Conservation (phyloP, 2,797 vertebrate genomes). For the Alauda arvensis region DNA sequence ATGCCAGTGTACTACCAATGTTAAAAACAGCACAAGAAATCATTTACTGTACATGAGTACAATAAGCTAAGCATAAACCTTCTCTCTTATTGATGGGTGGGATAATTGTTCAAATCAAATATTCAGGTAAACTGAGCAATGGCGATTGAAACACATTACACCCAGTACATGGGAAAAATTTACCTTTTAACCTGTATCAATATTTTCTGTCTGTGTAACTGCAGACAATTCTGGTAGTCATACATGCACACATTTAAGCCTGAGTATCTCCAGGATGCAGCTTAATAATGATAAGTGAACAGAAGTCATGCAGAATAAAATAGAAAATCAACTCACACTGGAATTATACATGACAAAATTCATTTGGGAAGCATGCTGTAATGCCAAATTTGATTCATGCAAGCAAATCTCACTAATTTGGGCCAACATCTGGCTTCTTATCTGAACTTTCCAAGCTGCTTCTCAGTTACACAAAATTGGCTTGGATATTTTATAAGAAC, state of each 20-base stretch:
- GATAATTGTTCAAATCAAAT: neutral
- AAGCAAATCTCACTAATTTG: neutral
- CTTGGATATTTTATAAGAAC: neutral
- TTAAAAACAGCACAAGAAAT: neutral
- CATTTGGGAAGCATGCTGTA: neutral
- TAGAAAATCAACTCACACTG: neutral
- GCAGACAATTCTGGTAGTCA: neutral
- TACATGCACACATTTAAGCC: neutral
- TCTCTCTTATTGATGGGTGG: neutral
- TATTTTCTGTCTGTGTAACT: neutral
- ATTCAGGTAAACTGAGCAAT: neutral
- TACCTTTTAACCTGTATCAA: neutral
- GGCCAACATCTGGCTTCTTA: constrained; percentile 3
- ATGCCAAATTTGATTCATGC: neutral
- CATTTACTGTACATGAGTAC: neutral
- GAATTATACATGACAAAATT: neutral
- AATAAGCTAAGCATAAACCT: neutral
- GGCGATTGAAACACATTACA: neutral
- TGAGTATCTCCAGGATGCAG: neutral
- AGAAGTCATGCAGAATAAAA: neutral
- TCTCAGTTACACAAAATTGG: neutral
- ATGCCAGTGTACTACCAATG: neutral
- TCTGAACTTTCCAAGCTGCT: constrained; percentile 1
- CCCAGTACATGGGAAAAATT: neutral
- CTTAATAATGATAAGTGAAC: neutral